Evolutionary conservation across 2,797 vertebrate species (phyloP), one percentile per base, ranked within the genome.

Genomic region (Arctocebus calabarensis): DNA sequence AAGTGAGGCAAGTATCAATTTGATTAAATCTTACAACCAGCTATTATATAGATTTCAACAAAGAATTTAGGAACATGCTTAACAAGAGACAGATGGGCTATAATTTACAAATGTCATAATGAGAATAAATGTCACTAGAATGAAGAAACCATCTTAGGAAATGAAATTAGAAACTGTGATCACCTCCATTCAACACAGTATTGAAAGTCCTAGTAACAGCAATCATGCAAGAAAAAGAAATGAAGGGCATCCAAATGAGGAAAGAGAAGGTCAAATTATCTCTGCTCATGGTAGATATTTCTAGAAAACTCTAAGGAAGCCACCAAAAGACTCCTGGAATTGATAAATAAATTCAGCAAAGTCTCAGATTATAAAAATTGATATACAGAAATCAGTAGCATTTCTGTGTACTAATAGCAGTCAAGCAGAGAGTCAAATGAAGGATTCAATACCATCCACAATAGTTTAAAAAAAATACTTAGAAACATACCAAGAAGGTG

Each of bases 61-160:
- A 68, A 94, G 19, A 86, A 11, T 34, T 48, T 70, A 77, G 48
- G 29, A 66, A 62, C 25, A 77, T 43, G 40, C 23, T 66, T 52
- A 84, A 91, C 16, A 74, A 45, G n/a, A 88, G 37, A 79, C 19
- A 91, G 29, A 81, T 2, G 14, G 22, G 16, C 68, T 82, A 25
- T 73, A 85, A 73, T 25, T 85, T 66, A 74, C 10, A 61, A 73
- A 34, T n/a, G 62, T 64, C 84, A 83, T 81, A 93, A 91, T 43
- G 25, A 19, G 7, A 48, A 52, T 79, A 81, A 88, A 82, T 83
- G 10, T 93, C 75, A 84, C 52, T 62, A 16, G 29, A 91, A 94
- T 83, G 86, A 95, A 55, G 78, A 86, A 93, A 52, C n/a, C n/a
- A 83, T 25, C n/a, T 95, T 70, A 84, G 71, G 45, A 92, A 64